Base-by-base conservation (phyloP, 35 echinoderm and acorn worm species). In the Ptychodera flava region DNA sequence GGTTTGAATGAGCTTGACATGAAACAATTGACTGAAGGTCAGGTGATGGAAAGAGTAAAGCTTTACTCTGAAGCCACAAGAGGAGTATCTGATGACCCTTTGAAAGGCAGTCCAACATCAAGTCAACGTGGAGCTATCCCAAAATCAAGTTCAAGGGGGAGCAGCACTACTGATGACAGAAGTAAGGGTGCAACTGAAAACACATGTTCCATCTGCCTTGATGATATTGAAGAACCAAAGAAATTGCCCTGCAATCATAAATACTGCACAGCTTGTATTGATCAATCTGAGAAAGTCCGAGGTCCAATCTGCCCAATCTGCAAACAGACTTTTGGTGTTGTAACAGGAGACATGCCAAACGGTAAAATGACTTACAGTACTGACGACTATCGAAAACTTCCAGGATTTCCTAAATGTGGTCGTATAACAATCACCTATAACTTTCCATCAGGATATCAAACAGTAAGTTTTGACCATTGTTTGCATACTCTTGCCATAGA, bases 301-400 rank as follows among this genome's bases (percentile, higher is more conserved):
- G 45, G 45, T 12, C 84, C 84, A 80, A 79, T 80, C 27, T 91
- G 89, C 81, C 89, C 89, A 33, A 12, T 86, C 1, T 91, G 89
- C 33, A 64, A 64, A 64, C 45, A 64, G 45, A 22, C 45, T 12
- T 64, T 64, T 64, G 35, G 84, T 28, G 35, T 80, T 36, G 33
- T 86, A 33, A 85, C 76, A 35, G 36, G 89, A 53, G 30, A 31
- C 33, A 85, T 85, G 38, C 89, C 89, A 64, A 10, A 16, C 27
- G 89, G 89, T 37, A 82, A n/a, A 0, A 91, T 91, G 89, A 86
- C 6, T 6, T 64, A 28, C 75, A 30, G 0, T 35, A 81, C 15
- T 1, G 28, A 35, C 1, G 35, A 80, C 22, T 81, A 75, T 31
- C 31, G 0, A 28, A 35, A 85, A 31, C 84, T 91, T 30, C 84